These are phyloP conservation scores for Gadopsis marmoratus DNA, from an alignment of 2,797 vertebrate genomes.

Conservation along the genomic window DNA sequence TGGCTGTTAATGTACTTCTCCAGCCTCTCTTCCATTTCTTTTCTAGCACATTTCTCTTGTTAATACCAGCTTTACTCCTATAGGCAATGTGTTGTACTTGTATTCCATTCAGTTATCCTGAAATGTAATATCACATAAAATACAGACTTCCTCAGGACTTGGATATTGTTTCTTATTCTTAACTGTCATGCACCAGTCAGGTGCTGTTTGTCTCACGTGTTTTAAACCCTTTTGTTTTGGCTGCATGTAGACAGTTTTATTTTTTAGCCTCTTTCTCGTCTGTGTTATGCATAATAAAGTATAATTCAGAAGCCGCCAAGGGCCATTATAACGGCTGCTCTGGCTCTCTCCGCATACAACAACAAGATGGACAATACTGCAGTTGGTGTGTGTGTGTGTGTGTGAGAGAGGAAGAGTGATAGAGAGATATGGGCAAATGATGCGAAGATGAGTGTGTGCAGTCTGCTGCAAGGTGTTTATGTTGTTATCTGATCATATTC, in stretches of 20 bases:
- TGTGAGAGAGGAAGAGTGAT: not conserved
- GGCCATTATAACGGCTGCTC: slow-evolving; percentile 45
- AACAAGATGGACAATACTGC: slow-evolving; percentile 42
- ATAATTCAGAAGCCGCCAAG: slow-evolving; percentile 32
- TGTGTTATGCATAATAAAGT: slow-evolving; percentile 42
- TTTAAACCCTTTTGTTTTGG: slow-evolving; percentile 29
- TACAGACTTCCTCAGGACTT: slow-evolving; percentile 35
- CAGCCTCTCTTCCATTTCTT: not conserved
- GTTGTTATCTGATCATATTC: slow-evolving; percentile 69
- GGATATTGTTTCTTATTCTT: slow-evolving; percentile 33
- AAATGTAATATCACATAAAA: slow-evolving; percentile 42
- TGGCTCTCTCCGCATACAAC: slow-evolving; percentile 39
- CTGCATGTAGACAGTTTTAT: slow-evolving; percentile 19
- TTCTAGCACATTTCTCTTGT: slow-evolving; percentile 1
- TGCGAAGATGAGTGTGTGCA: slow-evolving; percentile 15
- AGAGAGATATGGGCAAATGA: not conserved
- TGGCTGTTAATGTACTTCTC: slow-evolving; percentile 33
- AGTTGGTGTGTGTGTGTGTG: slow-evolving; percentile 1
- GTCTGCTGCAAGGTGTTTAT: slow-evolving; percentile 62
- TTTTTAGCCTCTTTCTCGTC: slow-evolving; percentile 21
- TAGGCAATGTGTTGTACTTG: slow-evolving; percentile 30
- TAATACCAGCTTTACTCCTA: slow-evolving; percentile 4
- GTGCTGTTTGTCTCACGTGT: slow-evolving; percentile 23
- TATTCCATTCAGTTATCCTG: slow-evolving; percentile 30
- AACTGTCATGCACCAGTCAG: slow-evolving; percentile 22